Percentiles rank a stretch among this genome's conserved stretches.
phyloP scores from a whole-genome alignment of 1,140 invertebrate genomes.

The Megalopta genalis region DNA sequence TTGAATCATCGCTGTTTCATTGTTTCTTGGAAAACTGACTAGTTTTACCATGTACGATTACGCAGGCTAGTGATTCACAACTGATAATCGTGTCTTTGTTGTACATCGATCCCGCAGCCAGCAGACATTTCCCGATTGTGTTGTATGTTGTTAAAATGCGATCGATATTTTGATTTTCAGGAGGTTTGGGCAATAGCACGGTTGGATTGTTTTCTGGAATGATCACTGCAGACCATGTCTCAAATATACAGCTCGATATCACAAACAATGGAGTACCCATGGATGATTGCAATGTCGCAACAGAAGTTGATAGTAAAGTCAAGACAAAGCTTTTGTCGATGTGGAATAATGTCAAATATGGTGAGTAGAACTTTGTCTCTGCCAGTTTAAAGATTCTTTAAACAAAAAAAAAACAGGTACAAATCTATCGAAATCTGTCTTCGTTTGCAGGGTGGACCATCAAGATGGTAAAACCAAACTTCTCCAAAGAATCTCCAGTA shows the following conservation, averaged over 20 bases:
- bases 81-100: neutral
- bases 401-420: too few relatives aligned
- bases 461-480: constrained; percentile 88
- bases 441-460: constrained; percentile 83
- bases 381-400: too few relatives aligned
- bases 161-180: constrained; percentile 40
- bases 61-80: neutral
- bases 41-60: neutral
- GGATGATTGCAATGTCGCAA: constrained; percentile 71
- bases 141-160: neutral
- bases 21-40: neutral
- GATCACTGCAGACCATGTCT: constrained; percentile 68
- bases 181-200: constrained; percentile 65
- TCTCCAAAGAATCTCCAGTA: constrained; percentile 92
- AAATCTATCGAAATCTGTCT: neutral
- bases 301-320: constrained; percentile 86
- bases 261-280: constrained; percentile 63
- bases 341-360: constrained; percentile 96
- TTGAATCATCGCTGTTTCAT: too few relatives aligned
- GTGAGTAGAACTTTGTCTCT: constrained; percentile 73
- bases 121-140: neutral
- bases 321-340: constrained; percentile 90
- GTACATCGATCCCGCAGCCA: neutral
- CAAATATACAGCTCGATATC: constrained; percentile 62
- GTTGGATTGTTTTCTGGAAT: constrained; percentile 68